Conservation (phyloP, 2,113 vertebrate genomes). For the Notarius quadriscutis region DNA sequence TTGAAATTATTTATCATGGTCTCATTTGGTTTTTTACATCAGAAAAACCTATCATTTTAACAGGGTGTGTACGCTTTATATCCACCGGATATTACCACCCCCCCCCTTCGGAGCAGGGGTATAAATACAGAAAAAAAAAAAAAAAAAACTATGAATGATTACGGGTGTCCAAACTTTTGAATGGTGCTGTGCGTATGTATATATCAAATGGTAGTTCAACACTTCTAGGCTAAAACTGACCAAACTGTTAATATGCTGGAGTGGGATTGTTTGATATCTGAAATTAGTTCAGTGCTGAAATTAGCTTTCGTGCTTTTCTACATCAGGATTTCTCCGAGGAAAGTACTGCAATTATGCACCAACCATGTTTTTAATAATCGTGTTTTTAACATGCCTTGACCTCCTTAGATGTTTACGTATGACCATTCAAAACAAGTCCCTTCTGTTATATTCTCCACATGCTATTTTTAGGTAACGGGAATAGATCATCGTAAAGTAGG, state of each 20-base stretch:
- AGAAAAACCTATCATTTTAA: too few relatives aligned
- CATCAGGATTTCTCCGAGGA: neutral
- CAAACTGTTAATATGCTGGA: neutral
- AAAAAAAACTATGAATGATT: too few relatives aligned
- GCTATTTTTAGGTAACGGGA: conserved; percentile 63
- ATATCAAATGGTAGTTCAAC: neutral
- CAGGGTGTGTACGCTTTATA: too few relatives aligned
- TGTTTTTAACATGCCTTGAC: neutral
- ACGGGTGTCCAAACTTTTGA: too few relatives aligned
- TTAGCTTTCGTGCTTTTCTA: neutral
- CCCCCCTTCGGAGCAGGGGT: too few relatives aligned
- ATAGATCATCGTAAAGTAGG: conserved; percentile 56
- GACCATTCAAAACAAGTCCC: conserved; percentile 44
- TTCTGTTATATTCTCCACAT: conserved; percentile 43
- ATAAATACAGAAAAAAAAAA: too few relatives aligned
- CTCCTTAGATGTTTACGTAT: conserved; percentile 2
- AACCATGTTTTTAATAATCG: neutral
- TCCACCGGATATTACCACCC: too few relatives aligned
- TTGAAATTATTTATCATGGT: too few relatives aligned
- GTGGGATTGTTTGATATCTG: neutral
- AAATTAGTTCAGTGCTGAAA: neutral
- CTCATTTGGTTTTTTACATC: too few relatives aligned
- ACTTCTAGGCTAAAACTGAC: neutral
- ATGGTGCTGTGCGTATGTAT: too few relatives aligned
- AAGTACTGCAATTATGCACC: neutral